Base-by-base conservation (phyloP, 2,888 invertebrate genomes). In the Diarsia dahlii region DNA sequence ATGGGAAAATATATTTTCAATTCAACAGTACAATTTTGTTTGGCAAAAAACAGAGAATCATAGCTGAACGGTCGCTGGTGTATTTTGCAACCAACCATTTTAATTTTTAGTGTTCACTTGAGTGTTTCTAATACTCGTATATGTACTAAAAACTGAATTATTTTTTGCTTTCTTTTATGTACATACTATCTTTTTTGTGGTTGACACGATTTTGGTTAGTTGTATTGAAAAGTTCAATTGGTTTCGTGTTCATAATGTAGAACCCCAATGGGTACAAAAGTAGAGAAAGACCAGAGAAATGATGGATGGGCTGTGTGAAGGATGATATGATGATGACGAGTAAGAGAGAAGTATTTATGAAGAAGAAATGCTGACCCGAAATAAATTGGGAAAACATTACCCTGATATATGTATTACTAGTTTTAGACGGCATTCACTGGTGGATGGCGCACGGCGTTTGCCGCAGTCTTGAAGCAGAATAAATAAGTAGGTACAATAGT, bases 1-100 rank as follows among this genome's bases (percentile, higher is more conserved):
- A 71, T 69, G 65, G 54, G 67, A 78, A 84, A 86, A 82, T 84
- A 82, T 80, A 86, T 84, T 86, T 87, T 84, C 76, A 88, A 84
- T 88, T 84, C 77, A 80, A 80, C 78, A 64, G 71, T 79, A 73
- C 80, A 77, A 69, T 85, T 87, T 84, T 80, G 71, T 88, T 82
- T 74, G 70, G 68, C 56, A 81, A 88, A 86, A 87, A 84, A 75
- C 23, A 67, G 18, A 68, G 78, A 67, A 86, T 79, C 83, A 63
- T 77, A 73, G 76, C 76, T 78, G 76, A 88, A 85, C 62, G 75
- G 77, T 62, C 56, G 71, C 85, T 65, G 78, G 78, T 77, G 63
- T 81, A 77, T 88, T 84, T 82, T 80, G 65, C 73, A 65, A 54
- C 63, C 74, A 58, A 62, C 75, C 65, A 77, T 76, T 83, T 85